Evolutionary conservation across 2,113 vertebrate species (phyloP).

Genomic region (Peucedramus taeniatus): DNA sequence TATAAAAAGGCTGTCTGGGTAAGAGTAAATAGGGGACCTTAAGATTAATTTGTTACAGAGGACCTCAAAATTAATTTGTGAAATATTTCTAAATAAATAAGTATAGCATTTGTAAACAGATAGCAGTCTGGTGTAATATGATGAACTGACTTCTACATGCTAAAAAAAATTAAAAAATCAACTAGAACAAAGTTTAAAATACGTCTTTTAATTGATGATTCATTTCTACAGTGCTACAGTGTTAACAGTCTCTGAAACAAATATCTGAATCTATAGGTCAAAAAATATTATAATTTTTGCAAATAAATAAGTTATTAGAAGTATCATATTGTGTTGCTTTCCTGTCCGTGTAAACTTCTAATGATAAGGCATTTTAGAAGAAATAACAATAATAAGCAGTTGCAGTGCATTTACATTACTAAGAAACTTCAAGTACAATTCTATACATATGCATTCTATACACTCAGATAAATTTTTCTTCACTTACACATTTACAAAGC

Average conservation of each 20-base stretch:
- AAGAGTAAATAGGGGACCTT: background rate
- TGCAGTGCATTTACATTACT: background rate
- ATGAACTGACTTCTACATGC: background rate
- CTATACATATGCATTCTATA: background rate
- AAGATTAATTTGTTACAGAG: background rate
- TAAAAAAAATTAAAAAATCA: background rate
- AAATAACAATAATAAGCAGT: constrained; percentile 8
- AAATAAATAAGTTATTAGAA: constrained; percentile 35
- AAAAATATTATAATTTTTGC: background rate
- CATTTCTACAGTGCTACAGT: constrained; percentile 24
- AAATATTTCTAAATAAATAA: background rate
- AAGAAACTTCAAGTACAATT: background rate
- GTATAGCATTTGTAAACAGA: background rate
- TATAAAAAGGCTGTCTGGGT: background rate
- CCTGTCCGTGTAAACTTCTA: background rate
- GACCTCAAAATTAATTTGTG: background rate
- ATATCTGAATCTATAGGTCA: background rate
- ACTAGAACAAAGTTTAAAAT: background rate
- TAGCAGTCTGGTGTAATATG: background rate
- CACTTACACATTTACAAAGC: constrained; percentile 15
- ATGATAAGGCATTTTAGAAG: background rate
- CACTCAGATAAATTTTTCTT: background rate
- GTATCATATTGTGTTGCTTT: background rate
- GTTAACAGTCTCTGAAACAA: background rate
- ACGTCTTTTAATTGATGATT: constrained; percentile 19